phyloP scores from a whole-genome alignment of 2,888 invertebrate species.

The Spicauda simplicius region DNA sequence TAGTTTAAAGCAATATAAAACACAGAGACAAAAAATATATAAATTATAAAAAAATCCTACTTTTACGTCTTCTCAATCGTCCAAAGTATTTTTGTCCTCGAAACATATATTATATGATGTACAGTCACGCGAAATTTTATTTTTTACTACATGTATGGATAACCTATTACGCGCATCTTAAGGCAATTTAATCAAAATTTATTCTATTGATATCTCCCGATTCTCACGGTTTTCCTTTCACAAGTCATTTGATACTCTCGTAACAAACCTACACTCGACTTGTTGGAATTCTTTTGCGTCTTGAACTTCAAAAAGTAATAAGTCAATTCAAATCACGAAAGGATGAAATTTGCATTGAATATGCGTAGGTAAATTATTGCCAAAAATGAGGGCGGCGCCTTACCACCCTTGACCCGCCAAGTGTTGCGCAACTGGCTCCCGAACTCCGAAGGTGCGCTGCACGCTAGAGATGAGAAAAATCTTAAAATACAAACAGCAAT shows the following conservation, averaged over 20 bases:
- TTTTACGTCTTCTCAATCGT: too few relatives aligned
- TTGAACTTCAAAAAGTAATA: not conserved
- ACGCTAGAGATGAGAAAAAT: conserved; percentile 32
- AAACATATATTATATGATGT: too few relatives aligned
- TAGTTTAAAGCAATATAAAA: too few relatives aligned
- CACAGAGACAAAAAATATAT: too few relatives aligned
- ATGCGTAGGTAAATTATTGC: conserved; percentile 63
- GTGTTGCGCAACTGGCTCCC: conserved; percentile 67
- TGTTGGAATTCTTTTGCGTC: not conserved
- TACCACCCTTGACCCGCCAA: conserved; percentile 75
- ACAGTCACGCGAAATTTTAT: too few relatives aligned
- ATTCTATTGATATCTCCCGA: conserved; percentile 44
- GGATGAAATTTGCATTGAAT: conserved; percentile 56
- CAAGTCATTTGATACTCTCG: not conserved
- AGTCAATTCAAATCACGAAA: conserved; percentile 49
- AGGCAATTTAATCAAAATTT: conserved; percentile 1
- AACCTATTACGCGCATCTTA: conserved; percentile 51
- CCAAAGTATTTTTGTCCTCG: too few relatives aligned
- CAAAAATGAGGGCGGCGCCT: conserved; percentile 73
- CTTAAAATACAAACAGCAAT: not conserved
- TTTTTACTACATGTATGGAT: too few relatives aligned
- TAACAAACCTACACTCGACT: not conserved
- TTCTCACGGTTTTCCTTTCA: conserved; percentile 35
- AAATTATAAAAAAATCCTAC: too few relatives aligned
- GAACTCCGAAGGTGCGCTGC: conserved; percentile 55